These are phyloP conservation scores for Poeciliopsis presidionis DNA, from an alignment of 2,797 vertebrate species.

Conservation along the genomic window DNA sequence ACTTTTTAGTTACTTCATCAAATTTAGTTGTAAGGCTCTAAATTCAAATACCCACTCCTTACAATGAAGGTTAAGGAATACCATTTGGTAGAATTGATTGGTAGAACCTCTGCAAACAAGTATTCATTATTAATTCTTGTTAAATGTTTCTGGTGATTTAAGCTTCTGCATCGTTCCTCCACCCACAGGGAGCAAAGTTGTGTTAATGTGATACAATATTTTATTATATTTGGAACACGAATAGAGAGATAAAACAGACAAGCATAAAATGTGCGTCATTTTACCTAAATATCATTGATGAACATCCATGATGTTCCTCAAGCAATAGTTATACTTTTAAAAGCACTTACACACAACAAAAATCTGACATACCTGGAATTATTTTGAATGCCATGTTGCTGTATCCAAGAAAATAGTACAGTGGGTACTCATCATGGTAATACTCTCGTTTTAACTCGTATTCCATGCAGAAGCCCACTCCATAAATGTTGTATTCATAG, in stretches of 20 bases:
- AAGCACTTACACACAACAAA: neutral
- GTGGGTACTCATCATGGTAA: slow-evolving; percentile 75
- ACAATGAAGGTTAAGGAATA: neutral
- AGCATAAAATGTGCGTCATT: neutral
- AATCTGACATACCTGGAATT: slow-evolving; percentile 69
- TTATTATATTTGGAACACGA: neutral
- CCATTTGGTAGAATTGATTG: neutral
- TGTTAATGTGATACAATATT: neutral
- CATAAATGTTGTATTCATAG: slow-evolving; percentile 64
- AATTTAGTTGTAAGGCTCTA: neutral
- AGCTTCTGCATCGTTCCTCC: neutral
- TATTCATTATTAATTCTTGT: neutral
- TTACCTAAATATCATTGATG: neutral
- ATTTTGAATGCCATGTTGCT: slow-evolving; percentile 65
- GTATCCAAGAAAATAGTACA: slow-evolving; percentile 80
- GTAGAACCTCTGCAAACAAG: neutral
- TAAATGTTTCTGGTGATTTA: neutral
- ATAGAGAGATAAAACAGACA: neutral
- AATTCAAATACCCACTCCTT: neutral
- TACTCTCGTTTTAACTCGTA: slow-evolving; percentile 68
- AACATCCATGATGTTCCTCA: neutral
- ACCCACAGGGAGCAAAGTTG: neutral
- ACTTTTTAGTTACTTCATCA: neutral
- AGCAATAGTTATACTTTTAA: neutral
- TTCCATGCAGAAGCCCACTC: slow-evolving; percentile 73